These are phyloP conservation scores for Falco cherrug DNA, from an alignment of 2,797 vertebrate genomes.

Conservation along the genomic window DNA sequence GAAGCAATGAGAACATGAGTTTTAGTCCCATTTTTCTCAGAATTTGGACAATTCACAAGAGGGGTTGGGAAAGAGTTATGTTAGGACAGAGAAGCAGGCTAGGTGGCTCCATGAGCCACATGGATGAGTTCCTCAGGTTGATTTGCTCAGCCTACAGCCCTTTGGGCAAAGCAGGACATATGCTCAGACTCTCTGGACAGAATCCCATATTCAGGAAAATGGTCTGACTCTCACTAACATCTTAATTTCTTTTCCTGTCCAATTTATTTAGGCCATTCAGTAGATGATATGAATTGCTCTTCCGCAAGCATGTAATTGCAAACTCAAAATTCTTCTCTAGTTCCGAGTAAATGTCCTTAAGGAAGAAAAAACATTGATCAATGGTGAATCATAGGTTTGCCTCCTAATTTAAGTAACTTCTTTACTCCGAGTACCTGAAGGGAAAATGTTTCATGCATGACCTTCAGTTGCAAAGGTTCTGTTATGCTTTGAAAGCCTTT, in stretches of 20 bases:
- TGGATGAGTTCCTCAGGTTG: neutral
- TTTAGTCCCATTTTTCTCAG: neutral
- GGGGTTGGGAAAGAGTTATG: neutral
- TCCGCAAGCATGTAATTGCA: constrained; percentile 23
- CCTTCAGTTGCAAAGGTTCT: neutral
- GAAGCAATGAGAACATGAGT: neutral
- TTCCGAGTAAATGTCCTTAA: constrained; percentile 27
- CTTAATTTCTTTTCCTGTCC: constrained; percentile 40
- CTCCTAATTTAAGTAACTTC: neutral
- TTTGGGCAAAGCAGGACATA: constrained; percentile 2
- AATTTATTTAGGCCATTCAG: constrained; percentile 19
- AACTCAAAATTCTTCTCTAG: constrained; percentile 11
- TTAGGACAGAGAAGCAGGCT: neutral
- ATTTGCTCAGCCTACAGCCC: neutral
- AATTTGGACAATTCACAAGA: neutral
- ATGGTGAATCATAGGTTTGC: neutral
- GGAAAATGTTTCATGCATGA: constrained; percentile 28
- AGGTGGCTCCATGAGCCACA: neutral
- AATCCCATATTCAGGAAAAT: constrained; percentile 12
- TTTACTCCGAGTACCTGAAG: constrained; percentile 2
- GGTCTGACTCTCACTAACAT: neutral
- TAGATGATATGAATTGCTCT: neutral
- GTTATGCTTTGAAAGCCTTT: neutral
- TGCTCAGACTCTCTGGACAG: constrained; percentile 5
- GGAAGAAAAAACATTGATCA: constrained; percentile 32